phyloP scores from a whole-genome alignment of 2,113 vertebrate genomes.

The Erpornis zantholeuca region DNA sequence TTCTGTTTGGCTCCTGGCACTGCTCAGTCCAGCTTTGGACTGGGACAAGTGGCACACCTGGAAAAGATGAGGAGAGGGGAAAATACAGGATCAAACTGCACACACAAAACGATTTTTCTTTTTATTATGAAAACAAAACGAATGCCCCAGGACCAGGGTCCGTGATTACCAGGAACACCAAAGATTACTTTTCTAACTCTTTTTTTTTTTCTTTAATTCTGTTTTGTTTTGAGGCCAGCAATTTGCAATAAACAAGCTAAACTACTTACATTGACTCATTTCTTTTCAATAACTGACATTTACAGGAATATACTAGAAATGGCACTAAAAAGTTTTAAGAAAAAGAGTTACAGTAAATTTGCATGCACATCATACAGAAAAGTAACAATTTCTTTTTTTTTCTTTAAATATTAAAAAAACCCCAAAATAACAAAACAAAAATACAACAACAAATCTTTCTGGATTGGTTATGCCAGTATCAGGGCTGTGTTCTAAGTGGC shows the following conservation, averaged over 20 bases:
- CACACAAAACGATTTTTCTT: conserved; percentile 59
- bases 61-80: not conserved
- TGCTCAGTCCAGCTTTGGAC: not conserved
- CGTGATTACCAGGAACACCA: conserved; percentile 89
- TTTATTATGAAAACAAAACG: conserved; percentile 96
- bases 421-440: not conserved
- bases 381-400: conserved; percentile 65
- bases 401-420: conserved; percentile 84
- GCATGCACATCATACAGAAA: conserved; percentile 96
- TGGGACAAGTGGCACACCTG: not conserved
- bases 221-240: conserved; percentile 75
- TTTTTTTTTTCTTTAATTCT: conserved; percentile 16
- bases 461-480: conserved; percentile 46
- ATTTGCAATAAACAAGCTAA: conserved; percentile 80
- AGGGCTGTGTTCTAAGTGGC: not conserved
- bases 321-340: conserved; percentile 87
- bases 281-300: conserved; percentile 80
- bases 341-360: conserved; percentile 88
- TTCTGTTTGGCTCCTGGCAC: not conserved
- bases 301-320: conserved; percentile 86
- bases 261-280: conserved; percentile 79
- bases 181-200: conserved; percentile 78
- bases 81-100: not conserved
- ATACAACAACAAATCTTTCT: conserved; percentile 34
- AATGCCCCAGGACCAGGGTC: conserved; percentile 84